These are phyloP conservation scores for Dynastes grantii DNA, from an alignment of 2,888 invertebrate species.

Conservation along the genomic window DNA sequence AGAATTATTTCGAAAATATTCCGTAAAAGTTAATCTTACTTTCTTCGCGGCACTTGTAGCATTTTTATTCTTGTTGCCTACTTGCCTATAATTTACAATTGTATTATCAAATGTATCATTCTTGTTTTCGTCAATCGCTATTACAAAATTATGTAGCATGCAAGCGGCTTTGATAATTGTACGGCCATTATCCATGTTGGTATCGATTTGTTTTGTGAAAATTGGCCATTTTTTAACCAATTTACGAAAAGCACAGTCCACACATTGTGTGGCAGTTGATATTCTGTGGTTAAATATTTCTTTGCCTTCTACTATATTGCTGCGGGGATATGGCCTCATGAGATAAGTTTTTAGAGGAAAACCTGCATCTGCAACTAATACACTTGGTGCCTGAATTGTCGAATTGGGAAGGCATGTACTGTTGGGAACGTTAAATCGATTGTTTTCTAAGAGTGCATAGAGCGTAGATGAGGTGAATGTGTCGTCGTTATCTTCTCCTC, in stretches of 20 bases:
- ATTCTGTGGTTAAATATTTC: conserved; percentile 1
- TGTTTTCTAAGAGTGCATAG: neutral
- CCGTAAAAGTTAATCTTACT: neutral
- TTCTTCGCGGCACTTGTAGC: conserved; percentile 9
- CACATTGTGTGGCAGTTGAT: conserved; percentile 3
- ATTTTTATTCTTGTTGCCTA: conserved; percentile 11
- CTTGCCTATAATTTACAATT: neutral
- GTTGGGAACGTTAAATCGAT: neutral
- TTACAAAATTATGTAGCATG: conserved; percentile 6
- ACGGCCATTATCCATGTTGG: conserved; percentile 9
- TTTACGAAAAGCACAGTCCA: neutral
- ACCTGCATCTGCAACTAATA: conserved; percentile 13
- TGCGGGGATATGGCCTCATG: neutral
- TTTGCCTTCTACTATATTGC: neutral
- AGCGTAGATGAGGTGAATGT: conserved; percentile 1
- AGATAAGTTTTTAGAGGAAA: neutral
- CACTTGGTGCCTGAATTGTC: neutral
- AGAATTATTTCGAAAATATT: neutral
- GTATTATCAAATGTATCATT: neutral
- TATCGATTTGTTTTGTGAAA: neutral
- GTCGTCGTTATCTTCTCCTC: conserved; percentile 1
- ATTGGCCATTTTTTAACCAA: conserved; percentile 1
- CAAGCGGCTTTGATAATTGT: conserved; percentile 5
- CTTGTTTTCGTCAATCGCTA: neutral
- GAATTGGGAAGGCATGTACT: neutral